A percentile compares a stretch with the other conserved stretches of the same genome.
Evolutionary conservation across 2,888 invertebrate genomes (phyloP).

Genomic region (Orthonychiurus folsomi): DNA sequence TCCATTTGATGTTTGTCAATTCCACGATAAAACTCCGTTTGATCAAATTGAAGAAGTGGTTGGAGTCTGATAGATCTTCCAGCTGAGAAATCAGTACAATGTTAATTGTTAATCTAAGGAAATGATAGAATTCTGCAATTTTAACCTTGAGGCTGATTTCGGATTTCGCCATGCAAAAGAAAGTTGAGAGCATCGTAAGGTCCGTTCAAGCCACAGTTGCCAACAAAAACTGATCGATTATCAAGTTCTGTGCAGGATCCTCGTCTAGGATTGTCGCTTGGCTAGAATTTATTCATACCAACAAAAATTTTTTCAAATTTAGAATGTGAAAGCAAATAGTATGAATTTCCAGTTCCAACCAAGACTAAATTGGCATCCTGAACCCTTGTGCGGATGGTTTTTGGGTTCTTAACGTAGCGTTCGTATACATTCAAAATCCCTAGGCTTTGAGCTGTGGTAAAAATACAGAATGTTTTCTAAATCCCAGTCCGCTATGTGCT

Average conservation of each 20-base stretch:
- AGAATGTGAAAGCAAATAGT: not conserved
- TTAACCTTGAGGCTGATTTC: not conserved
- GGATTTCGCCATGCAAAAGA: conserved; percentile 10
- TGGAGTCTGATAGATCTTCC: not conserved
- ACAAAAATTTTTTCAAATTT: not conserved
- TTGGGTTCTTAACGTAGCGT: conserved; percentile 19
- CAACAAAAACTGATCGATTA: conserved; percentile 20
- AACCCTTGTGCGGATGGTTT: conserved; percentile 16
- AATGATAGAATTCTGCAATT: not conserved
- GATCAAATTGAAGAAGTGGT: conserved; percentile 23
- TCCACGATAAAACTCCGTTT: conserved; percentile 23
- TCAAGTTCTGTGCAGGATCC: conserved; percentile 25
- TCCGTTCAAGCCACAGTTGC: conserved; percentile 38
- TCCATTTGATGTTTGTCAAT: conserved; percentile 18
- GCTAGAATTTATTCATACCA: conserved; percentile 8
- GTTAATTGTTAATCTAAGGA: not conserved
- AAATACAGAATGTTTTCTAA: conserved; percentile 4
- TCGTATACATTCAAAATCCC: conserved; percentile 23
- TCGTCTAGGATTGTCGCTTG: conserved; percentile 1
- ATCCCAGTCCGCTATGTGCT: not conserved
- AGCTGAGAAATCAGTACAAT: not conserved
- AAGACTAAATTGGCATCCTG: conserved; percentile 19
- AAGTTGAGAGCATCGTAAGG: conserved; percentile 33
- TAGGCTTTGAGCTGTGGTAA: conserved; percentile 17
- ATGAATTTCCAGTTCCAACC: conserved; percentile 11